Evolutionary conservation across 1,140 invertebrate species (phyloP), one percentile per base, ranked within the genome.

Genomic region (Eumaeus atala): DNA sequence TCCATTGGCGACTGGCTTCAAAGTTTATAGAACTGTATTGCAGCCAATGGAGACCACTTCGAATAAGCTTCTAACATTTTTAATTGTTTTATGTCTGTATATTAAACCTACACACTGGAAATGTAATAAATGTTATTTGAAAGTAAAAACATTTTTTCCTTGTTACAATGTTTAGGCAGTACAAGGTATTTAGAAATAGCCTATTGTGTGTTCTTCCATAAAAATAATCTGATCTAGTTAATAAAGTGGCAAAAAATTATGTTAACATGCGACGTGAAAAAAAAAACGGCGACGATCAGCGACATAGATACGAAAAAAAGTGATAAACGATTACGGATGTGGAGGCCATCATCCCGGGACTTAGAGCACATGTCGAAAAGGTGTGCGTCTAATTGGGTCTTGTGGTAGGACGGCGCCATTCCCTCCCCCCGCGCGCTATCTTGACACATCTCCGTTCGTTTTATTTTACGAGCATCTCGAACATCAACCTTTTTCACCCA

Each of bases 391-490:
- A 86, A 86, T 86, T 86, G 83, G 81, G 77, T 72, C 65, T 67
- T 66, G 67, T 59, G 64, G 61, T 56, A 53, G 48, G 56, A 37
- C 72, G 72, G 72, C 72, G 73, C 74, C 79, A 72, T 54, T 47
- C 58, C 77, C 82, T 75, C 77, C 72, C 70, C 68, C 71, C 78
- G 77, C 67, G 71, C 63, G 57, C 74, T 86, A 86, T 86, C 82
- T 86, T 79, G 82, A 86, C 80, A 77, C 73, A 86, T 86, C 82
- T 83, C 77, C 73, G 78, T 78, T 82, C 77, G 72, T 80, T 81
- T 79, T 78, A 79, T 79, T 85, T 85, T 86, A 86, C 71, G 82
- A 84, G 72, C 76, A 14, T 40, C 38, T 40, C 72, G 75, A 80
- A 73, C 77, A 71, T 75, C 72, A 72, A 64, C 58, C 61, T 64